Conservation (phyloP, 35 echinoderm and acorn worm genomes). For the Apostichopus parvimensis region DNA sequence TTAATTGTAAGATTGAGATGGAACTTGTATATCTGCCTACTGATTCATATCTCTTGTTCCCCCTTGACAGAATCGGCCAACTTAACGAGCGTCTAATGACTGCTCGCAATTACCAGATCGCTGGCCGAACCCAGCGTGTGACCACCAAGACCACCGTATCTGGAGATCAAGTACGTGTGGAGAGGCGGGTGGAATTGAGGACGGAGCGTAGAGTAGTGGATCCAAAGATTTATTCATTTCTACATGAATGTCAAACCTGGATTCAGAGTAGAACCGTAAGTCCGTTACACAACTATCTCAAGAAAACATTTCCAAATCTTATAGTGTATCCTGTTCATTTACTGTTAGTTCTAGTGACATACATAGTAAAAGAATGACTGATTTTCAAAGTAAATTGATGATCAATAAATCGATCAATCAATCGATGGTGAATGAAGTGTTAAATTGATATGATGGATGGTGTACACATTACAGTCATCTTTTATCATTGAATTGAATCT, state of each 20-base stretch:
- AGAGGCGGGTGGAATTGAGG: constrained; percentile 75
- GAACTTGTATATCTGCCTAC: too few relatives aligned
- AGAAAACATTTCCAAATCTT: too few relatives aligned
- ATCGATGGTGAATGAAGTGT: neutral
- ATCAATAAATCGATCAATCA: too few relatives aligned
- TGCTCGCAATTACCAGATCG: constrained; percentile 81
- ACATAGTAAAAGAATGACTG: too few relatives aligned
- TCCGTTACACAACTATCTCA: neutral
- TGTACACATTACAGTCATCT: too few relatives aligned
- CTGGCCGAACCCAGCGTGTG: constrained; percentile 70
- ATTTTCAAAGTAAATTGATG: too few relatives aligned
- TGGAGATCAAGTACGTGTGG: constrained; percentile 71
- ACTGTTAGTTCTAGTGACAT: too few relatives aligned
- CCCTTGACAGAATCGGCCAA: constrained; percentile 58
- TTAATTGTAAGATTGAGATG: too few relatives aligned
- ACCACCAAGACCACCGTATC: constrained; percentile 74
- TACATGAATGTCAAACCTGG: constrained; percentile 86
- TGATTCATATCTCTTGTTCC: too few relatives aligned
- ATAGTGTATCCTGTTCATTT: too few relatives aligned
- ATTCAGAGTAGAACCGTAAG: constrained; percentile 82
- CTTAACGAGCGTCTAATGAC: constrained; percentile 77
- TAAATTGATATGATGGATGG: too few relatives aligned
- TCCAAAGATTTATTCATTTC: constrained; percentile 79
- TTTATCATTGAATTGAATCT: neutral
- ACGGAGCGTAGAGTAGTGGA: constrained; percentile 85